These are phyloP conservation scores for Tetheella fluctuosa DNA, from an alignment of 2,888 invertebrate species.

Conservation along the genomic window DNA sequence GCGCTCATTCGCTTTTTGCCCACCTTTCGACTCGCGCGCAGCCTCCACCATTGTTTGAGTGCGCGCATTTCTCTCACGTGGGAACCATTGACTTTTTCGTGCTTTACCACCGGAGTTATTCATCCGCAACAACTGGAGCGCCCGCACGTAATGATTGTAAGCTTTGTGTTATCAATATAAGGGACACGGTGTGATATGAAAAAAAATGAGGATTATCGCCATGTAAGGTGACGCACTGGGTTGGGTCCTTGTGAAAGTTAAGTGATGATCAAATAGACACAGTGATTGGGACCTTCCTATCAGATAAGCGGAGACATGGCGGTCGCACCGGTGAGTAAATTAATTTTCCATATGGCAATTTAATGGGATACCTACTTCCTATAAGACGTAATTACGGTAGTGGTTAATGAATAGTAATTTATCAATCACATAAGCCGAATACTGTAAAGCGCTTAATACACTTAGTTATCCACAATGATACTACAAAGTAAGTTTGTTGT, in stretches of 20 bases:
- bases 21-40: constrained; percentile 83
- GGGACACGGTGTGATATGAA: constrained; percentile 53
- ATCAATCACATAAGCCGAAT: too few relatives aligned
- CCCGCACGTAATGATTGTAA: constrained; percentile 61
- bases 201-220: constrained; percentile 57
- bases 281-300: constrained; percentile 63
- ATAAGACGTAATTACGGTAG: not conserved
- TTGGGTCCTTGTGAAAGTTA: constrained; percentile 61
- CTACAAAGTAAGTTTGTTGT: not conserved
- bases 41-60: constrained; percentile 69
- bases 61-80: constrained; percentile 80
- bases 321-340: constrained; percentile 62
- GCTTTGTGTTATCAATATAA: constrained; percentile 47
- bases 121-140: constrained; percentile 54
- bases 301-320: constrained; percentile 70
- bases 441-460: too few relatives aligned
- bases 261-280: constrained; percentile 74
- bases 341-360: constrained; percentile 16
- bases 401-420: not conserved
- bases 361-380: constrained; percentile 3
- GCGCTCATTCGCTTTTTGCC: constrained; percentile 82
- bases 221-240: constrained; percentile 57
- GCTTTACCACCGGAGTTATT: constrained; percentile 66
- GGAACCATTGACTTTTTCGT: constrained; percentile 72
- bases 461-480: too few relatives aligned